Base-by-base conservation (phyloP, 2,888 invertebrate species). In the Eupelmus urozonus region DNA sequence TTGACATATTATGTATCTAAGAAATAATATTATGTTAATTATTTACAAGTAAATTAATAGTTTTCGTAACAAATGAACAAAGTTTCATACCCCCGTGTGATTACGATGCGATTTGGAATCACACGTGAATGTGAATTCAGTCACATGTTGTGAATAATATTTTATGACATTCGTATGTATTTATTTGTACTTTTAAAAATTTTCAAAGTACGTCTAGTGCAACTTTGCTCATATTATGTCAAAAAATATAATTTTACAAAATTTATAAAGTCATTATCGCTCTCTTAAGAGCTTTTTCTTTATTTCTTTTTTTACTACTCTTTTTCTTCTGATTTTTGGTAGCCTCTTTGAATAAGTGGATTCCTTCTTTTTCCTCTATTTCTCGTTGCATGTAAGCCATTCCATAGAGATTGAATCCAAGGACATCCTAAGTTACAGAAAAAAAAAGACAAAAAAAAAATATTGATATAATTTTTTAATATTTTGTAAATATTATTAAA, bases 321-420 rank as follows among this genome's bases (percentile, higher is more conserved):
- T 92, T 93, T 74, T 93, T 92, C 80, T 92, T 93, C 70, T 92
- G 92, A 72, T 92, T 92, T 67, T 91, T 90, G 0, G 93, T 93
- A 0, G 95, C 95, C 84, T 97, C 97, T 76, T 91, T 91, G 90
- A 97, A 97, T 82, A 96, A 90, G 84, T 94, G 93, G 27, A 96
- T 93, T 69, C 94, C 93, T 82, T 95, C 94, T 1, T 92, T 91
- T 81, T 94, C 93, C 89, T 97, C 97, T 13, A 95, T 91, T 81
- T 94, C 93, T 71, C 94, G 92, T 85, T 95, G 95, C 67, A 96
- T 87, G 90, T 95, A 94, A 78, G 93, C 92, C 85, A 98, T 91
- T 0, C 95, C 96, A 87, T 96, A 95, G 81, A 95, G 90, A 90
- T 98, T 98, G 88, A 93, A 95, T 3, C 97, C 98, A 62, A 96